These are phyloP conservation scores for Plectus sambesii DNA, from an alignment of 1,140 invertebrate species.

Conservation along the genomic window DNA sequence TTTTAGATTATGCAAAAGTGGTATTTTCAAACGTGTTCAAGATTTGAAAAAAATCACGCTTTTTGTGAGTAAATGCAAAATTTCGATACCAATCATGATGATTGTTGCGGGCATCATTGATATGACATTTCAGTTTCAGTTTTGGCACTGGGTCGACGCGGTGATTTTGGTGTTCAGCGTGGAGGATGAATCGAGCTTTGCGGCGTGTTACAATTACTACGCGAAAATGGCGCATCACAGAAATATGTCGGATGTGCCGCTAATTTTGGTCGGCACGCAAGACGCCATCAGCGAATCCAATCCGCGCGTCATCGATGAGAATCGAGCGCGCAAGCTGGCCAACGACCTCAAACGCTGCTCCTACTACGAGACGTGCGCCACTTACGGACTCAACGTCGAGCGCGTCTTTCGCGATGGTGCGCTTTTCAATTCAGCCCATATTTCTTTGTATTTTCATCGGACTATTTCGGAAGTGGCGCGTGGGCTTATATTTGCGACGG, in stretches of 20 bases:
- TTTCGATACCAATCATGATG: not conserved
- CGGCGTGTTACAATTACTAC: constrained; percentile 83
- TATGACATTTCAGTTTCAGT: constrained; percentile 53
- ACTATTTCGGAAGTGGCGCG: too few relatives aligned
- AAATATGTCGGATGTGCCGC: constrained; percentile 78
- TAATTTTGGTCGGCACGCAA: constrained; percentile 95
- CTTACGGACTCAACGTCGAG: constrained; percentile 91
- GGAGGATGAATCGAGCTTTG: constrained; percentile 88
- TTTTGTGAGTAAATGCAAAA: not conserved
- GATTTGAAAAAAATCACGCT: not conserved
- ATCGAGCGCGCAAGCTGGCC: constrained; percentile 75
- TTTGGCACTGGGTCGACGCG: constrained; percentile 94
- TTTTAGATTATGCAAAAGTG: constrained; percentile 4
- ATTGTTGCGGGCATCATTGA: not conserved
- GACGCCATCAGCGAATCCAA: constrained; percentile 90
- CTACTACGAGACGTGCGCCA: constrained; percentile 95
- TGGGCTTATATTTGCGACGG: not conserved
- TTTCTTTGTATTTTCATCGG: too few relatives aligned
- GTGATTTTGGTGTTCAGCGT: constrained; percentile 94
- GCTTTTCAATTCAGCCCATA: constrained; percentile 32
- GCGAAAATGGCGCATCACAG: constrained; percentile 90
- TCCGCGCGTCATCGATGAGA: constrained; percentile 84
- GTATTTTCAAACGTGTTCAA: not conserved
- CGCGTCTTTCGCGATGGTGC: constrained; percentile 93
- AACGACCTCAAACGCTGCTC: constrained; percentile 74